A percentile compares a stretch with the other conserved stretches of the same genome.
Conservation (phyloP, 2,797 vertebrate species). For the Oryzias dopingdopingensis region DNA sequence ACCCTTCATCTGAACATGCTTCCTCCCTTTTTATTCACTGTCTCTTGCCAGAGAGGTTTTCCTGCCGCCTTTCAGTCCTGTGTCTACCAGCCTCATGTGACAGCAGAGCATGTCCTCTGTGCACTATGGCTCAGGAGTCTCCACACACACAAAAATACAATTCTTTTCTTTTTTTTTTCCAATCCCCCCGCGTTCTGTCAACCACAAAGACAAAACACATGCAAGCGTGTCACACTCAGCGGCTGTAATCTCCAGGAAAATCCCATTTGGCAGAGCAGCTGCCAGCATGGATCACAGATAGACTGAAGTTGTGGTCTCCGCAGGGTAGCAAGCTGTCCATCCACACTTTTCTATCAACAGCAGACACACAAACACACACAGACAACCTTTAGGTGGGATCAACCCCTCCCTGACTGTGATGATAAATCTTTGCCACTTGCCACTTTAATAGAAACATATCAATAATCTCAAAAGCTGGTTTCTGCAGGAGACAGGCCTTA, state of each 20-base stretch:
- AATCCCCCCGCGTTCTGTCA: conserved; percentile 51
- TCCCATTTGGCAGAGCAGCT: conserved; percentile 83
- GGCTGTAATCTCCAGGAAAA: conserved; percentile 80
- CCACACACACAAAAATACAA: conserved; percentile 15
- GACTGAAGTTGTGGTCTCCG: conserved; percentile 68
- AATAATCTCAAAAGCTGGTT: conserved; percentile 36
- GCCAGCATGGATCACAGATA: conserved; percentile 75
- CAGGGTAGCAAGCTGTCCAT: conserved; percentile 81
- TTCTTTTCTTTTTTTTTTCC: conserved; percentile 37
- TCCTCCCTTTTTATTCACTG: conserved; percentile 19
- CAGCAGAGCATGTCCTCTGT: conserved; percentile 58
- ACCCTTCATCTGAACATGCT: conserved; percentile 35
- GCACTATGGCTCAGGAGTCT: conserved; percentile 43
- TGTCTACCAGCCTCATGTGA: conserved; percentile 65
- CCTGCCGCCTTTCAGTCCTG: conserved; percentile 53
- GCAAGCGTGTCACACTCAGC: conserved; percentile 68
- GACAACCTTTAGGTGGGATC: conserved; percentile 46
- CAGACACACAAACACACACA: conserved; percentile 31
- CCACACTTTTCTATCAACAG: conserved; percentile 46
- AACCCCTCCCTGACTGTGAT: conserved; percentile 22
- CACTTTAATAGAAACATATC: conserved; percentile 55
- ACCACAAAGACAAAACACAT: conserved; percentile 73
- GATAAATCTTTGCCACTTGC: conserved; percentile 58
- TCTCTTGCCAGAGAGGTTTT: conserved; percentile 48
- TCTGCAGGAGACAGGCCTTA: conserved; percentile 54